phyloP scores from a whole-genome alignment of 1,140 invertebrate species.

The Drosophila mojavensis region DNA sequence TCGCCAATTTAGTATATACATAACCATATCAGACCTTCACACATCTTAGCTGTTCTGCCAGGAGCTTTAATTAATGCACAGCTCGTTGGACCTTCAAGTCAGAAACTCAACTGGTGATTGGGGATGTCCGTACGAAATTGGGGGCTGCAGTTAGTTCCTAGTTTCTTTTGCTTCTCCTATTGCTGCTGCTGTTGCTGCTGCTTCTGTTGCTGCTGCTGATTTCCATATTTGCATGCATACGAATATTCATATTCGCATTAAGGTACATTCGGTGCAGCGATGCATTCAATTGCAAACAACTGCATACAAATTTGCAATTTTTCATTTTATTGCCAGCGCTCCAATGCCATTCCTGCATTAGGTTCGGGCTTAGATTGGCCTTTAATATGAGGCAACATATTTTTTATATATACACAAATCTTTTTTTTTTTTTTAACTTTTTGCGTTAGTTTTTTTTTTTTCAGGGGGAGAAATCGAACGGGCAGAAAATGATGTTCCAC shows the following conservation, averaged over 20 bases:
- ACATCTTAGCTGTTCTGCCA: not conserved
- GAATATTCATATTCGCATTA: slow-evolving; percentile 50
- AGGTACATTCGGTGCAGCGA: slow-evolving; percentile 41
- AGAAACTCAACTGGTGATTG: slow-evolving; percentile 1
- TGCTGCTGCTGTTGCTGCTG: not conserved
- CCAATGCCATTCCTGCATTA: not conserved
- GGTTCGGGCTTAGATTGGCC: not conserved
- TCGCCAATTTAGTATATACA: not conserved
- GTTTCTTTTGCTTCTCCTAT: not conserved
- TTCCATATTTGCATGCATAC: slow-evolving; percentile 33
- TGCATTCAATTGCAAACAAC: slow-evolving; percentile 44
- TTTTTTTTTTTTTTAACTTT: too few species aligned
- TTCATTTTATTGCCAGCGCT: slow-evolving; percentile 26
- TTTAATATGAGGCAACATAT: not conserved
- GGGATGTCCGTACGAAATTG: not conserved
- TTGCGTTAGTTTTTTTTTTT: too few species aligned
- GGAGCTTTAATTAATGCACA: slow-evolving; percentile 24
- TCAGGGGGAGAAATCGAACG: not conserved
- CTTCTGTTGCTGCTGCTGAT: slow-evolving; percentile 19
- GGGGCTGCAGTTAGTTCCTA: not conserved
- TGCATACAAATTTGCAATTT: slow-evolving; percentile 35
- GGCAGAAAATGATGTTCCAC: not conserved
- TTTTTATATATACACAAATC: too few species aligned
- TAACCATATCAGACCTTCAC: not conserved
- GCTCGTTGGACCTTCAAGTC: not conserved